Base-by-base conservation (phyloP, 2,888 invertebrate genomes). In the Leptopilina syphax region DNA sequence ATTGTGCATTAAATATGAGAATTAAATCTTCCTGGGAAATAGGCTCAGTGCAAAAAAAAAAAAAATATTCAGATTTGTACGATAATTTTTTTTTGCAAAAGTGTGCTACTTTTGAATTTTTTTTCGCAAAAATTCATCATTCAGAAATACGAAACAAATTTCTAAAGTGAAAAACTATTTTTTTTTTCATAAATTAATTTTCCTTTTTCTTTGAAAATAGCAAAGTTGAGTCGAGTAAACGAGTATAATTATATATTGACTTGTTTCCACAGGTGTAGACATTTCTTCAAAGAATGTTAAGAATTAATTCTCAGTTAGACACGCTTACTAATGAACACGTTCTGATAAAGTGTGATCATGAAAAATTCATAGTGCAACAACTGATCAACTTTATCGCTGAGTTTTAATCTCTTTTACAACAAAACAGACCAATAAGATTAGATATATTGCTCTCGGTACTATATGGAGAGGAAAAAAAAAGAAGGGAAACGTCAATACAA, bases 241-340 rank as follows among this genome's bases (percentile, higher is more conserved):
- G 44, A 34, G 34, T 34, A 34, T 34, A 3, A 34, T 13, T 4
- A 13, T 34, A 0, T 73, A 73, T 73, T 73, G 73, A 57, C 27
- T 73, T 73, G 57, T 73, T 73, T 70, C 50, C 18, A 73, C 57
- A 73, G 57, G 57, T 73, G 57, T 34, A 27, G 27, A 57, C 54
- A 73, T 73, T 73, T 73, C 57, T 57, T 34, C 54, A 73, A n/a
- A 50, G n/a, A 8, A 57, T 57, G 57, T 34, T 73, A 34, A 73
- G 73, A 73, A 73, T 73, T 54, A 41, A 57, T 57, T 70, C 47
- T 47, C 50, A 70, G 27, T 54, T 54, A 70, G 54, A 70, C 50
- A 70, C 24, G 34, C n/a, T 73, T 73, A 73, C 57, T 57, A 73
- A 73, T 73, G 73, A 73, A 73, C 73, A 73, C n/a, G 57, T 57